Evolutionary conservation across 2,888 invertebrate genomes (phyloP), one percentile per base, ranked within the genome.

Genomic region (Agriopis aurantiaria): DNA sequence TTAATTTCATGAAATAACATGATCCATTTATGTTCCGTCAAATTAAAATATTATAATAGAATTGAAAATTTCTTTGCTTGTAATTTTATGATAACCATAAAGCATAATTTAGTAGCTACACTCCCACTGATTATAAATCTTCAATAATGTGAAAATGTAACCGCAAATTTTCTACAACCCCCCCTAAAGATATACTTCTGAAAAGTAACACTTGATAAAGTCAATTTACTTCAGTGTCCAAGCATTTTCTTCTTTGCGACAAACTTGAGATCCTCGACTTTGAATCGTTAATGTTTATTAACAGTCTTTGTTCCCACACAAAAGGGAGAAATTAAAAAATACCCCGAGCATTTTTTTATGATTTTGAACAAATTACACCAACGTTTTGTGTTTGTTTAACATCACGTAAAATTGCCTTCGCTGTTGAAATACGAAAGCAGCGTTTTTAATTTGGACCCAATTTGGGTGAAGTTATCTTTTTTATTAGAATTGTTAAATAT

Each of bases 261-360:
- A 63, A 23, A 10, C 8, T 17, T 33, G 51, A 49, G 41, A 63
- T 52, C 63, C 68, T 64, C 51, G 7, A 59, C 48, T 53, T 53
- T 10, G 65, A 72, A 73, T 79, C 75, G 73, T 78, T 82, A 80
- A 79, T 79, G 77, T 78, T 82, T 82, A 77, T 82, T 75, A 79
- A 73, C 73, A 59, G 67, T 69, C 76, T 76, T 80, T 82, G 79
- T 82, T 72, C 73, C 59, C 71, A 74, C 40, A 77, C 71, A 81
- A 81, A 81, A 77, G 76, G 60, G 72, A 74, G 74, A 68, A 66
- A 72, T 68, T 69, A 73, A 78, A 72, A 78, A 69, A 58, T 56
- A 43, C 23, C 45, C 59, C 65, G 55, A 70, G 57, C 72, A 63
- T 59, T 75, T 81, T 80, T 82, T 75, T 69, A 65, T 65, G 60